A percentile compares a stretch with the other conserved stretches of the same genome.
These are phyloP conservation scores for Drosophila setifemur DNA, from an alignment of 1,140 invertebrate species.

Conservation along the genomic window DNA sequence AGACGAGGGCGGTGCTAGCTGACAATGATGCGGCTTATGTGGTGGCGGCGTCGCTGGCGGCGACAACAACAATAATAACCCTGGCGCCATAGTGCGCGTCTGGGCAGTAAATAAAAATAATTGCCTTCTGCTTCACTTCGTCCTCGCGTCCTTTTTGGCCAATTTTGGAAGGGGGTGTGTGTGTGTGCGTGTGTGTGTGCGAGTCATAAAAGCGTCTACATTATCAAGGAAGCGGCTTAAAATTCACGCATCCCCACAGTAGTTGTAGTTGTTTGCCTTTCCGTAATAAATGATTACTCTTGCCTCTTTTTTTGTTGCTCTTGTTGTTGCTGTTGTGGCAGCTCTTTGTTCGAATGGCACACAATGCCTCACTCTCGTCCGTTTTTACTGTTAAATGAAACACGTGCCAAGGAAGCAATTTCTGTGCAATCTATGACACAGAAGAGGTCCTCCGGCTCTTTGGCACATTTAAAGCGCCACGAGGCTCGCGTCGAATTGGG, in stretches of 20 bases:
- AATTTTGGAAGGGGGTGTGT: no score
- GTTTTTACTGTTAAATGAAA: constrained; percentile 77
- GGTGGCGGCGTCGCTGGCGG: constrained; percentile 46
- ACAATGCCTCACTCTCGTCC: constrained; percentile 59
- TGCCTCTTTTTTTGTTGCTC: not conserved
- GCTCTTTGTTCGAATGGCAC: constrained; percentile 30
- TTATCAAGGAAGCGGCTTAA: constrained; percentile 68
- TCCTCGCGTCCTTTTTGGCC: constrained; percentile 59
- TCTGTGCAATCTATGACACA: constrained; percentile 68
- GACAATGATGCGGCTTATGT: constrained; percentile 80
- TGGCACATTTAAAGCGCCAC: constrained; percentile 61
- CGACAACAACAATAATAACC: constrained; percentile 41
- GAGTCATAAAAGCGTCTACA: constrained; percentile 68
- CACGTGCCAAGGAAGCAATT: constrained; percentile 79
- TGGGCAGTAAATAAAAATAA: constrained; percentile 81
- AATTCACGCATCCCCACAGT: constrained; percentile 55
- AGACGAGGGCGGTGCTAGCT: constrained; percentile 57
- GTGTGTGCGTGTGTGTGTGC: constrained; percentile 38
- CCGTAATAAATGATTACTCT: constrained; percentile 66
- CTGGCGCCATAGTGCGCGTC: constrained; percentile 78
- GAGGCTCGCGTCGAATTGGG: constrained; percentile 29
- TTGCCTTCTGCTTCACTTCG: constrained; percentile 80
- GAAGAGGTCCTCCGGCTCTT: constrained; percentile 43
- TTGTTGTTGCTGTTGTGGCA: not conserved
- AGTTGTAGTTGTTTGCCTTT: constrained; percentile 25